These are phyloP conservation scores for Scaptomyza parva DNA, from an alignment of 2,888 invertebrate genomes.

Conservation along the genomic window DNA sequence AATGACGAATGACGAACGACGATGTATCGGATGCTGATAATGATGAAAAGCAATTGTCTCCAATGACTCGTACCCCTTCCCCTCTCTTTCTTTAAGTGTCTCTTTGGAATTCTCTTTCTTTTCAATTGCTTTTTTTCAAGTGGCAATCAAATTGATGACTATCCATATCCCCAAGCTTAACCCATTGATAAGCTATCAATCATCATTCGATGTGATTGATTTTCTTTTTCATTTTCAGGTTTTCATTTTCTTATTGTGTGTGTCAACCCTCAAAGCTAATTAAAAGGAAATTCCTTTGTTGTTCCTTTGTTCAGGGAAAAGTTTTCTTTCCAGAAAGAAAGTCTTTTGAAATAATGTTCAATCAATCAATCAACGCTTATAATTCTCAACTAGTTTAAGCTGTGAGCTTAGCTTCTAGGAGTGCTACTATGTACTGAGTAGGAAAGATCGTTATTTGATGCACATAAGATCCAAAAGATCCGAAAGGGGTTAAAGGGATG, in stretches of 20 bases:
- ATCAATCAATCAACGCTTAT: not conserved
- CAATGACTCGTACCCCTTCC: no score
- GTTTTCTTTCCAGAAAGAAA: no score
- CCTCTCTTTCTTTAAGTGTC: not conserved
- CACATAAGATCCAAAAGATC: no score
- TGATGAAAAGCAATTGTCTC: slow-evolving; percentile 17
- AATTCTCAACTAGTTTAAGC: not conserved
- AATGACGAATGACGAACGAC: slow-evolving; percentile 17
- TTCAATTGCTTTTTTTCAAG: slow-evolving; percentile 3
- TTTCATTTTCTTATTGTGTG: no score
- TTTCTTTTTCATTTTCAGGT: not conserved
- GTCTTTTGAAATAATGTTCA: no score
- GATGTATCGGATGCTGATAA: slow-evolving; percentile 36
- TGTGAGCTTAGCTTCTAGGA: not conserved
- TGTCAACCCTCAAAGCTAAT: not conserved
- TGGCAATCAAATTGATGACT: slow-evolving; percentile 21
- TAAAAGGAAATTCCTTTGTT: no score
- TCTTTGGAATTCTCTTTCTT: slow-evolving; percentile 10
- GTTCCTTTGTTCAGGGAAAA: no score
- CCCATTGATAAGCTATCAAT: slow-evolving; percentile 8
- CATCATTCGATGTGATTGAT: not conserved
- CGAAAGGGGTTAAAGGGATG: no score
- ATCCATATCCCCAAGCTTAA: slow-evolving; percentile 7
- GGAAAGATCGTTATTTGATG: no score
- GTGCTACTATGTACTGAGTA: no score